A percentile compares a stretch with the other conserved stretches of the same genome.
Evolutionary conservation across 1,140 invertebrate genomes (phyloP).

Genomic region (Zeugodacus cucurbitae): DNA sequence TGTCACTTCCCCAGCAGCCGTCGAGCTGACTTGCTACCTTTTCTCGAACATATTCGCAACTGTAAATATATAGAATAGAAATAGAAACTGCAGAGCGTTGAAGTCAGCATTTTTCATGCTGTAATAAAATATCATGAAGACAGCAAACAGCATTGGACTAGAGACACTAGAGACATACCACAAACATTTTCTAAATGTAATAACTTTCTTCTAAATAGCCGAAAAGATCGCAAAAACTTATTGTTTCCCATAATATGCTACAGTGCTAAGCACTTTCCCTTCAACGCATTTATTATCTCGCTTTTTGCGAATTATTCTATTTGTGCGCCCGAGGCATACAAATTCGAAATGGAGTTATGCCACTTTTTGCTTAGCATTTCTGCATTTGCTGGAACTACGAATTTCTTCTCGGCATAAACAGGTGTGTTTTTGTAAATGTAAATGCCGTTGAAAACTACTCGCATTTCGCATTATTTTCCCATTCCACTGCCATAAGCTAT

Average conservation of each 20-base stretch:
- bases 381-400: no score
- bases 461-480: background rate
- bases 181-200: no score
- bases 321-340: background rate
- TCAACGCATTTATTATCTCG: background rate
- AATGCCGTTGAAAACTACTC: no score
- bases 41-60: background rate
- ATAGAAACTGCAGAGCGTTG: background rate
- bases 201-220: no score
- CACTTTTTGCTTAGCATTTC: background rate
- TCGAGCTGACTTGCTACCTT: background rate
- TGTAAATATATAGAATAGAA: background rate
- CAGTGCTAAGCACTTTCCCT: background rate
- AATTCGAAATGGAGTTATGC: background rate
- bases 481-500: background rate
- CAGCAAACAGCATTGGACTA: no score
- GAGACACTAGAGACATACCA: no score
- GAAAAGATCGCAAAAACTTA: background rate
- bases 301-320: background rate
- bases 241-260: background rate
- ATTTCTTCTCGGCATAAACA: no score
- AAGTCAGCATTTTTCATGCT: background rate
- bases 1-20: background rate
- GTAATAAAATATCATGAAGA: background rate
- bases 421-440: no score